Evolutionary conservation across 2,797 vertebrate species (phyloP).

Genomic region (Rhadinocentrus ornatus): DNA sequence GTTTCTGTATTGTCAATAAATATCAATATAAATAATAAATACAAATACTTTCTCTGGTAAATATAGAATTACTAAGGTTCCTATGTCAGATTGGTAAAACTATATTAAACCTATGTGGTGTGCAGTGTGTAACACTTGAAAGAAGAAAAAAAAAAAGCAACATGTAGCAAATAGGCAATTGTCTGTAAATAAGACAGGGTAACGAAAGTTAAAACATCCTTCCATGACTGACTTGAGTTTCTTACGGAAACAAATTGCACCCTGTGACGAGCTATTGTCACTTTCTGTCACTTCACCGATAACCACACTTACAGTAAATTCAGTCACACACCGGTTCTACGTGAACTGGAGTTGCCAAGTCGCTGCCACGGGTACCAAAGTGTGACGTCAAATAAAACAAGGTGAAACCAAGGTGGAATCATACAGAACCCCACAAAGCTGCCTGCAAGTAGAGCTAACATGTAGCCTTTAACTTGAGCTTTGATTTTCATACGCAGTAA

Average conservation of each 20-base stretch:
- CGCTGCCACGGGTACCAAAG: slow-evolving; percentile 62
- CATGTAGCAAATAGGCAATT: slow-evolving; percentile 38
- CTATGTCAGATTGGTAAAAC: slow-evolving; percentile 38
- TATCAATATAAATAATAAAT: slow-evolving; percentile 53
- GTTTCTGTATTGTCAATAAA: slow-evolving; percentile 54
- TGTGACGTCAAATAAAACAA: slow-evolving; percentile 70
- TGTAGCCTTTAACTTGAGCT: slow-evolving; percentile 81
- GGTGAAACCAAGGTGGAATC: slow-evolving; percentile 63
- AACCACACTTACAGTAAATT: slow-evolving; percentile 34
- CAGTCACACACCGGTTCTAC: slow-evolving; percentile 42
- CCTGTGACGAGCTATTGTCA: slow-evolving; percentile 31
- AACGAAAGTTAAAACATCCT: slow-evolving; percentile 41
- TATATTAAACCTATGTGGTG: slow-evolving; percentile 43
- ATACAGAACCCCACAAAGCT: slow-evolving; percentile 79
- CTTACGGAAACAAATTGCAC: slow-evolving; percentile 52
- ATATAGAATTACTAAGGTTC: slow-evolving; percentile 39
- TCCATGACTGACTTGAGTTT: slow-evolving; percentile 50
- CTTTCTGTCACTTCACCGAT: slow-evolving; percentile 35
- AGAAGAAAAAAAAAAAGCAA: slow-evolving; percentile 11
- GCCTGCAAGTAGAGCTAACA: slow-evolving; percentile 77
- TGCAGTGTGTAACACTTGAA: slow-evolving; percentile 33
- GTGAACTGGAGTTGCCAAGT: slow-evolving; percentile 83
- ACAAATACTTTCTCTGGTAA: slow-evolving; percentile 65
- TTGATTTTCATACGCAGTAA: slow-evolving; percentile 85
- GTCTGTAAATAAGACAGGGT: slow-evolving; percentile 33